Base-by-base conservation (phyloP, 2,888 invertebrate species). In the Mimas tiliae region DNA sequence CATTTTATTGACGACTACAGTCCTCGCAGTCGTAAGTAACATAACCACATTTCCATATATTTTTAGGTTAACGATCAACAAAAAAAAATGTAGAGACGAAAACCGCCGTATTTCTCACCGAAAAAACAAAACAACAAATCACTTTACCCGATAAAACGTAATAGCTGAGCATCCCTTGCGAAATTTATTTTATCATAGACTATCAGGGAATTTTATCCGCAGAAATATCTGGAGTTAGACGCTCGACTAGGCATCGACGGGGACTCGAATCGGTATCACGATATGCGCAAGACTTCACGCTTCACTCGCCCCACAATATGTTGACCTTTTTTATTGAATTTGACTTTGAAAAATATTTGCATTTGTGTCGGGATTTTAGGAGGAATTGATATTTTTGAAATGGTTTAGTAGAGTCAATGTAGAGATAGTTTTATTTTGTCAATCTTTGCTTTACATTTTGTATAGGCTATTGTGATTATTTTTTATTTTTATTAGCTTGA, bases 281-380 rank as follows among this genome's bases (percentile, higher is more conserved):
- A 47, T 55, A 38, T 62, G 51, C 63, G 51, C 63, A 51, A 50
- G 50, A 62, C 62, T 66, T 53, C 69, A 68, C 76, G 79, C 73
- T 69, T 69, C 72, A 74, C 74, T 77, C 67, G 72, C 62, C 69
- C 68, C 72, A 68, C 75, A 74, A 73, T 74, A 75, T 75, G 72
- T 75, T 72, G 70, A 72, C 73, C 75, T 76, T 75, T 74, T 72
- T 74, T 71, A 74, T 74, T 72, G 70, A 71, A 75, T 75, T 69
- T 69, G 69, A 72, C 74, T 73, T 69, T 70, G 69, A 71, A 72
- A 72, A 68, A 68, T 67, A 62, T 66, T 52, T 64, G 58, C 58
- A 58, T 58, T 58, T 19, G 42, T 8, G 34, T 58, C 38, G 42
- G 58, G 19, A 19, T 38, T 14, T 33, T 1, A 14, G 34, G 58